Conservation (phyloP, 2,888 invertebrate species). For the Rapana venosa region DNA sequence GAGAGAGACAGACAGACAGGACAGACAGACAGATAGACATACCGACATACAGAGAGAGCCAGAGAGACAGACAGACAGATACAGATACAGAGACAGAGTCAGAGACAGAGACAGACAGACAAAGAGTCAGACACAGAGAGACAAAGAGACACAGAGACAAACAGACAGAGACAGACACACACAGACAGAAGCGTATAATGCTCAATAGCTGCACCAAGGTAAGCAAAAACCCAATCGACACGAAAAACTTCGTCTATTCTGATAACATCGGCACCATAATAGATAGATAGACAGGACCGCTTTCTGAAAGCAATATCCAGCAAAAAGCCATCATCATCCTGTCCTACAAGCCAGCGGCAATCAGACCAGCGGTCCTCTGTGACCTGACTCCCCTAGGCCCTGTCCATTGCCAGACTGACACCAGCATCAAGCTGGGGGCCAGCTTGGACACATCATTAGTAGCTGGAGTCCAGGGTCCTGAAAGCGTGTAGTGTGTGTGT, state of each 20-base stretch:
- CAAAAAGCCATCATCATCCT: neutral
- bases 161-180: neutral
- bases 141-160: neutral
- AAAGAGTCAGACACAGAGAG: neutral
- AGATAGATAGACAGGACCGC: too few relatives aligned
- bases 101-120: neutral
- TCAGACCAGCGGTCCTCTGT: neutral
- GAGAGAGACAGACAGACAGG: neutral
- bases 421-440: too few relatives aligned
- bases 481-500: too few relatives aligned
- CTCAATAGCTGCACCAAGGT: neutral
- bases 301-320: neutral
- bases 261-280: neutral
- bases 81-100: neutral
- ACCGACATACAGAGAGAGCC: neutral
- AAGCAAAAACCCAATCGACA: neutral
- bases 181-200: neutral
- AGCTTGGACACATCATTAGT: too few relatives aligned
- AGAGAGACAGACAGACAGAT: neutral
- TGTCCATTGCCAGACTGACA: too few relatives aligned
- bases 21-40: neutral
- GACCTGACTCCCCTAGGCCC: neutral
- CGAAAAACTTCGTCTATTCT: neutral
- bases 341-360: neutral
- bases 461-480: too few relatives aligned